phyloP scores from a whole-genome alignment of 2,113 vertebrate genomes.

The Cyanoramphus novaezelandiae region DNA sequence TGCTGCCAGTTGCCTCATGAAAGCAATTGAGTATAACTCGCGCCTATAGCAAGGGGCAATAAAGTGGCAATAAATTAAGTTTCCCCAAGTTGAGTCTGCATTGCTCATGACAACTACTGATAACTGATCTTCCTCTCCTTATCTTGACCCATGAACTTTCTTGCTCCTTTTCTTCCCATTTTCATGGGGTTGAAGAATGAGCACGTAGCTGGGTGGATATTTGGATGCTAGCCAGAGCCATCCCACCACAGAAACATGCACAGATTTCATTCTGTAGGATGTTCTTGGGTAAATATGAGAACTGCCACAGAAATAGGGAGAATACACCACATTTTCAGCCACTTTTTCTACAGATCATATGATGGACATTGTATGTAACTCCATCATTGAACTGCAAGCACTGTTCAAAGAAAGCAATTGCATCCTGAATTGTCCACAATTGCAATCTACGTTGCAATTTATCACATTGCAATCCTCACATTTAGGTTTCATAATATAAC shows the following conservation, averaged over 20 bases:
- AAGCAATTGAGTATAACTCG: background rate
- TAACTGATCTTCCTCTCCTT: background rate
- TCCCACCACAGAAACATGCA: background rate
- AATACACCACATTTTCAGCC: background rate
- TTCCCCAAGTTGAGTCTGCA: background rate
- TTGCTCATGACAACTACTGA: background rate
- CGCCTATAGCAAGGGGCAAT: background rate
- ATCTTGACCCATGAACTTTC: background rate
- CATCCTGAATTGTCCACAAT: background rate
- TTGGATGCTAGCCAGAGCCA: background rate
- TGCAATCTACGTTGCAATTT: background rate
- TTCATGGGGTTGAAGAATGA: background rate
- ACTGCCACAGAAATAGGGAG: background rate
- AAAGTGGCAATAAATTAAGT: background rate
- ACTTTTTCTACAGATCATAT: background rate
- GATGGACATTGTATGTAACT: background rate
- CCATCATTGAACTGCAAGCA: background rate
- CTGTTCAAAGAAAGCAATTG: background rate
- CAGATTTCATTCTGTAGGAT: background rate
- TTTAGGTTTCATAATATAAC: background rate
- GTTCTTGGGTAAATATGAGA: background rate
- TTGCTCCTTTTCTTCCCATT: background rate
- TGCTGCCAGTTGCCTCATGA: fast-evolving
- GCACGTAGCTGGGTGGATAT: background rate
- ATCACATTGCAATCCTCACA: background rate